Conservation (phyloP, 2,888 invertebrate species). For the Epirrita christyi region DNA sequence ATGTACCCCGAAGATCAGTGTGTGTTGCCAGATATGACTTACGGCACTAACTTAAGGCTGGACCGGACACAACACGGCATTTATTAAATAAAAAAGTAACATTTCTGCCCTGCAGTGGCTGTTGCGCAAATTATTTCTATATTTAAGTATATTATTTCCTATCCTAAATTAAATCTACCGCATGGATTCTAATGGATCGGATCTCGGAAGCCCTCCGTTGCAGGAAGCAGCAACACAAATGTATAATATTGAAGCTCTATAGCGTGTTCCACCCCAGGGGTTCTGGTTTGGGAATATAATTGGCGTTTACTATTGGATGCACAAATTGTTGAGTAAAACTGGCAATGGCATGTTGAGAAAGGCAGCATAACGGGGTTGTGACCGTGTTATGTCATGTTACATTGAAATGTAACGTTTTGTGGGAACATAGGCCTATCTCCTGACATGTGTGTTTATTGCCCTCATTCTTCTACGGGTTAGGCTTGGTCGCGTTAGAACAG, state of each 20-base stretch:
- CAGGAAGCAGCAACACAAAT: not conserved
- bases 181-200: not conserved
- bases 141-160: too few relatives aligned
- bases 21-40: too few relatives aligned
- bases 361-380: not conserved
- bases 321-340: not conserved
- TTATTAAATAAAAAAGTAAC: not conserved
- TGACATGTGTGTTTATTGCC: too few relatives aligned
- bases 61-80: too few relatives aligned
- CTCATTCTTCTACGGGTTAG: too few relatives aligned
- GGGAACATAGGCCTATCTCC: too few relatives aligned
- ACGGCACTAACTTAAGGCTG: too few relatives aligned
- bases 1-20: too few relatives aligned
- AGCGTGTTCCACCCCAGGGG: not conserved
- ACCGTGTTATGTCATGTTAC: not conserved
- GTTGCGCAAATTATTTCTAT: not conserved
- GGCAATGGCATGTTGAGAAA: not conserved
- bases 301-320: not conserved
- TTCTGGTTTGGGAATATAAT: not conserved
- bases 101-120: not conserved
- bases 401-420: not conserved
- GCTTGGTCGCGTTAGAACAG: too few relatives aligned
- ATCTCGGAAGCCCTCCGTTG: not conserved
- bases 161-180: not conserved
- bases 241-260: not conserved